These are phyloP conservation scores for Magallana ariakensis DNA, from an alignment of 1,140 invertebrate genomes.

Conservation along the genomic window DNA sequence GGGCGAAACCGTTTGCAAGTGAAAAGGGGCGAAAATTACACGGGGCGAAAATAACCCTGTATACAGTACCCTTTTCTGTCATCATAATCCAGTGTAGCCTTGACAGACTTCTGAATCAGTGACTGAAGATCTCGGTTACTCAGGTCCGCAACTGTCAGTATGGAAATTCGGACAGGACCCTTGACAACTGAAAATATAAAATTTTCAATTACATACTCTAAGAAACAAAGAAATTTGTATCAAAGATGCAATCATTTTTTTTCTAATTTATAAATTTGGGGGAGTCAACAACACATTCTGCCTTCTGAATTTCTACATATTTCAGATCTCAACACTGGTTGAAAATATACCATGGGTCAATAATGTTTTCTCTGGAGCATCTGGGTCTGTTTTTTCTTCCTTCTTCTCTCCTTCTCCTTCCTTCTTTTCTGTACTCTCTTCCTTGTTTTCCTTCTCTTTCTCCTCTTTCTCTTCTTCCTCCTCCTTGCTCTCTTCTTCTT, in stretches of 20 bases:
- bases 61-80: conserved; percentile 40
- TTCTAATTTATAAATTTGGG: no score
- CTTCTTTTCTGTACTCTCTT: neutral
- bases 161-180: conserved; percentile 31
- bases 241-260: no score
- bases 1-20: no score
- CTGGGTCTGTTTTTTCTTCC: conserved; percentile 1
- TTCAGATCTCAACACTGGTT: no score
- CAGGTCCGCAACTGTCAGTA: conserved; percentile 24
- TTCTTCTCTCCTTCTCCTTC: conserved; percentile 4
- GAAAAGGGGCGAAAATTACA: no score
- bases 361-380: conserved; percentile 29
- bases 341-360: conserved; percentile 9
- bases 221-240: no score
- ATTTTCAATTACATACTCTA: no score
- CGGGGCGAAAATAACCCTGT: no score
- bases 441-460: conserved; percentile 27
- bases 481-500: conserved; percentile 9
- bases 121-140: conserved; percentile 19
- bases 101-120: conserved; percentile 29
- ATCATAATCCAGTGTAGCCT: conserved; percentile 35
- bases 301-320: no score
- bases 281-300: no score
- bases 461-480: neutral
- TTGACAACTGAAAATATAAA: conserved; percentile 30